Percentiles rank a stretch among this genome's conserved stretches.
Evolutionary conservation across 2,113 vertebrate genomes (phyloP).

Genomic region (western clawed frog (Xenopus tropicalis)): DNA sequence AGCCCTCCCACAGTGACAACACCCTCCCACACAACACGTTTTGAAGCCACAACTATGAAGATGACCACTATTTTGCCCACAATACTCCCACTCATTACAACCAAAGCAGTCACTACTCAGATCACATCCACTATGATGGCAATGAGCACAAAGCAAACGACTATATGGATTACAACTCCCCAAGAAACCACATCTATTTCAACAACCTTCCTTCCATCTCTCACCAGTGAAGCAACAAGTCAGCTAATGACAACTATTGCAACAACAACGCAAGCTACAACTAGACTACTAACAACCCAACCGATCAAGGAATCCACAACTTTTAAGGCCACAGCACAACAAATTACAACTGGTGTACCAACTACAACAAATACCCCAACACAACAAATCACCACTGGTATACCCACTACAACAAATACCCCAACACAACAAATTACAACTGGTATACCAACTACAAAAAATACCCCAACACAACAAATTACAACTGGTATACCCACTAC

Average conservation of each 20-base stretch:
- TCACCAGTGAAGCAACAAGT: neutral
- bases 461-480: neutral
- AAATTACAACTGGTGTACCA: neutral
- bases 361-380: slow-evolving; percentile 24
- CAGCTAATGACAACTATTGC: neutral
- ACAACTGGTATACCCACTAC: neutral
- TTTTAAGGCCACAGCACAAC: neutral
- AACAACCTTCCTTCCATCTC: slow-evolving; percentile 5
- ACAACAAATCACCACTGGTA: slow-evolving; percentile 8
- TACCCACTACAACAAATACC: neutral
- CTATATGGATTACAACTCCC: neutral
- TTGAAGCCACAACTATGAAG: neutral
- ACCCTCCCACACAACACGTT: neutral
- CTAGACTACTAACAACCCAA: slow-evolving; percentile 1
- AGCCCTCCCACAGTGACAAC: neutral
- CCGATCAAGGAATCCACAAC: neutral
- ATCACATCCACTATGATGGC: no score
- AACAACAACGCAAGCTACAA: neutral
- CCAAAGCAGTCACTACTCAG: neutral
- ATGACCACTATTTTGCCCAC: slow-evolving; percentile 2
- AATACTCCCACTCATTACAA: no score
- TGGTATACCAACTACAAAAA: neutral
- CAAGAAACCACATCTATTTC: no score
- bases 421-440: slow-evolving; percentile 1
- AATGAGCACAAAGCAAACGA: neutral